A percentile compares a stretch with the other conserved stretches of the same genome.
Evolutionary conservation across 2,888 invertebrate species (phyloP).

Genomic region (Ophioninae sp.): DNA sequence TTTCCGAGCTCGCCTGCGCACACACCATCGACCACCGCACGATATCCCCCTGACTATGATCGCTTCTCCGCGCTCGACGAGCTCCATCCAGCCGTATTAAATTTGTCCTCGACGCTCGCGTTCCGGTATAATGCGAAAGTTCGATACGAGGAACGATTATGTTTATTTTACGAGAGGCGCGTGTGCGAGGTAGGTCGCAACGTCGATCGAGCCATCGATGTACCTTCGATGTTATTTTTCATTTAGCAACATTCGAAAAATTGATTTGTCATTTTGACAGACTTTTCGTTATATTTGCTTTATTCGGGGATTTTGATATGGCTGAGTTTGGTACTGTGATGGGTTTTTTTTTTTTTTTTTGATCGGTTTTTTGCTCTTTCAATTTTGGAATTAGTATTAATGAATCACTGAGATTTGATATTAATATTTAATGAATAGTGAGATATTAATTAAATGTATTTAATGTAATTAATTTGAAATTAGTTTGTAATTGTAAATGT

Average conservation of each 20-base stretch:
- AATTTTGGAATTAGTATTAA: too few relatives aligned
- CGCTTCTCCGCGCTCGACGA: constrained; percentile 31
- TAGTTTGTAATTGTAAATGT: too few relatives aligned
- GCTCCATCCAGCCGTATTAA: constrained; percentile 40
- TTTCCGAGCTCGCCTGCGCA: constrained; percentile 54
- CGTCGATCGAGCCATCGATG: background rate
- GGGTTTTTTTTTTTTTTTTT: too few relatives aligned
- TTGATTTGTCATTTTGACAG: background rate
- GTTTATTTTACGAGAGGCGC: constrained; percentile 8
- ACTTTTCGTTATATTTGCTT: background rate
- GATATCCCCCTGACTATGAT: constrained; percentile 44
- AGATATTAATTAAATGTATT: too few relatives aligned
- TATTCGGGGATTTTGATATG: too few relatives aligned
- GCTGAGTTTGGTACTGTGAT: too few relatives aligned
- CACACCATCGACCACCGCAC: constrained; percentile 50
- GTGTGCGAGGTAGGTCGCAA: background rate
- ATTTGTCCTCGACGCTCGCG: constrained; percentile 37
- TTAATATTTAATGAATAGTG: too few relatives aligned
- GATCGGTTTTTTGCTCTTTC: too few relatives aligned
- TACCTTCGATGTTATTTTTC: background rate
- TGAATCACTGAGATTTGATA: too few relatives aligned
- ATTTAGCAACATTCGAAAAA: background rate
- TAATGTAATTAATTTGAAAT: too few relatives aligned
- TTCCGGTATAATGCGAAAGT: constrained; percentile 52
- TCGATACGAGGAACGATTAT: constrained; percentile 50